Percentiles rank a stretch among this genome's conserved stretches.
Evolutionary conservation across 1,140 invertebrate species (phyloP).

Genomic region (Amphibalanus amphitrite): DNA sequence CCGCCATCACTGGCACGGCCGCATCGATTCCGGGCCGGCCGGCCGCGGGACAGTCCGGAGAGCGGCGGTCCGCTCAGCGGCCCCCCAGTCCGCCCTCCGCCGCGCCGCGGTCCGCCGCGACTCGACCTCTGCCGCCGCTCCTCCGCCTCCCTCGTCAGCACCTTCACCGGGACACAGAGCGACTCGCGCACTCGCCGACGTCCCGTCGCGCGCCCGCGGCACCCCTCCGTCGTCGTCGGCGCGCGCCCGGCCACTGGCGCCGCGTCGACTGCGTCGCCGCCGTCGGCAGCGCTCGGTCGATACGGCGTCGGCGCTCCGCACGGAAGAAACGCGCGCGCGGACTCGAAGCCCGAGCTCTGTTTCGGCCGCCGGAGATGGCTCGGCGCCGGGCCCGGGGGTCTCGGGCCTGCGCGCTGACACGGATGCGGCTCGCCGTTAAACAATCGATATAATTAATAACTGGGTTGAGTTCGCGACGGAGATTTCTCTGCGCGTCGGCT

Average conservation of each 20-base stretch:
- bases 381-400: too few species aligned
- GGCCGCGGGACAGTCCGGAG: background rate
- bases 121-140: background rate
- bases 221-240: background rate
- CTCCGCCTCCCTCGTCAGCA: background rate
- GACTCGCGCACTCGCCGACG: background rate
- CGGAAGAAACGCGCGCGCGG: background rate
- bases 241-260: background rate
- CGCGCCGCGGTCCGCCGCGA: background rate
- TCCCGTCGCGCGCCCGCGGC: background rate
- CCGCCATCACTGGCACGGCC: background rate
- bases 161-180: too few species aligned
- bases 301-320: background rate
- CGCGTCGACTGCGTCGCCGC: background rate
- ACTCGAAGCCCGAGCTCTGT: too few species aligned
- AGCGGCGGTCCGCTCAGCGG: background rate
- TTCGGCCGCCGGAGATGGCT: too few species aligned
- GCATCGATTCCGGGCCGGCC: background rate
- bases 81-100: background rate
- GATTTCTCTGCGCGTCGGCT: background rate
- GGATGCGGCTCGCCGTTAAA: background rate
- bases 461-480: too few species aligned
- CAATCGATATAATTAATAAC: constrained; percentile 1
- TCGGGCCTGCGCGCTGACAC: too few species aligned
- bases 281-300: constrained; percentile 13